These are phyloP conservation scores for Nasonia giraulti DNA, from an alignment of 1,140 invertebrate genomes.

Conservation along the genomic window DNA sequence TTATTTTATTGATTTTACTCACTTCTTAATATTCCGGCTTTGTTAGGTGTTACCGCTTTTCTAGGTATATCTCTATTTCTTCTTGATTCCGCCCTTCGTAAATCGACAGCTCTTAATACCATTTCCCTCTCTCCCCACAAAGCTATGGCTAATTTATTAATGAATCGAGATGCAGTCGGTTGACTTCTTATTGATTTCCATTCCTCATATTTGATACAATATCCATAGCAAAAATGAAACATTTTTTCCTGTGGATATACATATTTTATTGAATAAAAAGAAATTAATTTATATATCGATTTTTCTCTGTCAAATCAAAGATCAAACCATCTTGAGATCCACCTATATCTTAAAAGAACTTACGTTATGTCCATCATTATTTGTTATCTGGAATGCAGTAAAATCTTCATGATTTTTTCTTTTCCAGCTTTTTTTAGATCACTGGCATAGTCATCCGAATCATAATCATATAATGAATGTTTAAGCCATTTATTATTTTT, in stretches of 20 bases:
- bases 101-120: background rate
- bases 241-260: conserved; percentile 2
- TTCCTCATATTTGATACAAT: background rate
- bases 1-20: background rate
- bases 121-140: background rate
- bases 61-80: background rate
- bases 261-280: background rate
- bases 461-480: too few relatives aligned
- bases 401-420: background rate
- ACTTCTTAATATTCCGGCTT: conserved; percentile 6
- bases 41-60: background rate
- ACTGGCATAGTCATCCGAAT: background rate
- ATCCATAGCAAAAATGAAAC: background rate
- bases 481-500: too few relatives aligned
- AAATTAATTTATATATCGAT: background rate
- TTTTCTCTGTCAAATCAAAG: too few relatives aligned
- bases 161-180: background rate
- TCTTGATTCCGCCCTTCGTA: background rate
- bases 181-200: background rate
- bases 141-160: background rate
- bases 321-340: too few relatives aligned
- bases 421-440: background rate
- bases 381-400: background rate
- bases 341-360: background rate
- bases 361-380: background rate